A percentile compares a stretch with the other conserved stretches of the same genome.
phyloP scores from a whole-genome alignment of 2,888 invertebrate genomes.

The Hedya salicella region DNA sequence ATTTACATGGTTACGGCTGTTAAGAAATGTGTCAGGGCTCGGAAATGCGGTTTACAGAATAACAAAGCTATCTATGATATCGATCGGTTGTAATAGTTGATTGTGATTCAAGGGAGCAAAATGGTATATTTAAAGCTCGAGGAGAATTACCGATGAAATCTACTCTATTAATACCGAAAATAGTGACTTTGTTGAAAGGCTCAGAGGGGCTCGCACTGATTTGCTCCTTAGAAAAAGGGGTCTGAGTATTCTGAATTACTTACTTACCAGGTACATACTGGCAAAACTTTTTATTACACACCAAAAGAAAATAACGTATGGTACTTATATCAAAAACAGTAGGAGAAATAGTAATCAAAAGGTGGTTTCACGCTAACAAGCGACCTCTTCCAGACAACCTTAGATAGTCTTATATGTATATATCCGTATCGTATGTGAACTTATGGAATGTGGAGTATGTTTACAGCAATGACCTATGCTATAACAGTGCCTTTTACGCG shows the following conservation, averaged over 20 bases:
- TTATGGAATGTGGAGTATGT: neutral
- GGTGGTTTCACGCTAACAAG: too few relatives aligned
- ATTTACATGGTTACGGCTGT: neutral
- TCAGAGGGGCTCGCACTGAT: too few relatives aligned
- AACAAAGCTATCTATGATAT: neutral
- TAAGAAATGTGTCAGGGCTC: slow-evolving; percentile 32
- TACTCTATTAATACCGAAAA: neutral
- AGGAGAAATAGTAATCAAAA: too few relatives aligned
- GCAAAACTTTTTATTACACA: too few relatives aligned
- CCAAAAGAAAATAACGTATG: too few relatives aligned
- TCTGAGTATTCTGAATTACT: too few relatives aligned
- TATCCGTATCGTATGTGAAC: neutral
- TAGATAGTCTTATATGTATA: too few relatives aligned
- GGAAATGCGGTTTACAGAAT: neutral
- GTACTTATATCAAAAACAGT: too few relatives aligned
- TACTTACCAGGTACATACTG: too few relatives aligned
- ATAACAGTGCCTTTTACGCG: slow-evolving; percentile 1
- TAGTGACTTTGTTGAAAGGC: neutral
- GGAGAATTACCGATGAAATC: too few relatives aligned
- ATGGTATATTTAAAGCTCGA: neutral
- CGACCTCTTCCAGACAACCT: too few relatives aligned
- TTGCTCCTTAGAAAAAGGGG: too few relatives aligned
- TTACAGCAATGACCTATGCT: slow-evolving; percentile 21
- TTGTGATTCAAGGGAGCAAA: neutral
- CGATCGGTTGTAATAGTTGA: neutral